Conservation (phyloP, 92 coral and sea anemone species). For the Phenganax subtilis region DNA sequence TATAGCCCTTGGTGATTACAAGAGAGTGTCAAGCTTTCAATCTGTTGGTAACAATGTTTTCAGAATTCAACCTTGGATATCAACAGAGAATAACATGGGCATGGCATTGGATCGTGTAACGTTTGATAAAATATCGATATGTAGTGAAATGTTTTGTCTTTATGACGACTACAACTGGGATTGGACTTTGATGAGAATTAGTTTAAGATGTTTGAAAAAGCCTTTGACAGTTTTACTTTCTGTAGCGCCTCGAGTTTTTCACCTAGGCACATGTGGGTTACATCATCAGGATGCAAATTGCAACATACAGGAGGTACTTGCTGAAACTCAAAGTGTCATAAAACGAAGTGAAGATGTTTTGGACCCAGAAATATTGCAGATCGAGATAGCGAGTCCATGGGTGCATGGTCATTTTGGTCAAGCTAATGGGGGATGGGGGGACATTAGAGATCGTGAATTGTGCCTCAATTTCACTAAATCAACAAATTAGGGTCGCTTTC, state of each 20-base stretch:
- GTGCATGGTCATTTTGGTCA: constrained; percentile 37
- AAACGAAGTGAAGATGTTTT: constrained; percentile 52
- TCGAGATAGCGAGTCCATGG: constrained; percentile 44
- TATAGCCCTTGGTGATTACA: constrained; percentile 75
- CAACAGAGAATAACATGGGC: constrained; percentile 90
- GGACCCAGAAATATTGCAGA: constrained; percentile 56
- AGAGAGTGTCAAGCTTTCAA: constrained; percentile 49
- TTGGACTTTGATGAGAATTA: constrained; percentile 89
- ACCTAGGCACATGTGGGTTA: constrained; percentile 92
- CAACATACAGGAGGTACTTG: constrained; percentile 56
- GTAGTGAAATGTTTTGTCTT: constrained; percentile 50
- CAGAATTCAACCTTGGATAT: constrained; percentile 60
- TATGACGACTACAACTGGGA: constrained; percentile 99
- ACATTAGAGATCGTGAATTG: constrained; percentile 73
- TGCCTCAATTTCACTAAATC: constrained; percentile 50
- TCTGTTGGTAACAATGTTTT: constrained; percentile 56
- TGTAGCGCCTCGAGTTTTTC: constrained; percentile 79
- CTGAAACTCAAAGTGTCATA: constrained; percentile 57
- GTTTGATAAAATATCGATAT: constrained; percentile 63
- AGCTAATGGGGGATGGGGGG: constrained; percentile 99
- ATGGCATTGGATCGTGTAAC: constrained; percentile 85
- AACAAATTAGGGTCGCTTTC: background rate
- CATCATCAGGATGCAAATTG: constrained; percentile 77
- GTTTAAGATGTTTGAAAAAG: constrained; percentile 52
- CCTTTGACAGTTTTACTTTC: constrained; percentile 66